A percentile compares a stretch with the other conserved stretches of the same genome.
phyloP scores from a whole-genome alignment of 2,888 invertebrate species.

The Trichogramma evanescens region DNA sequence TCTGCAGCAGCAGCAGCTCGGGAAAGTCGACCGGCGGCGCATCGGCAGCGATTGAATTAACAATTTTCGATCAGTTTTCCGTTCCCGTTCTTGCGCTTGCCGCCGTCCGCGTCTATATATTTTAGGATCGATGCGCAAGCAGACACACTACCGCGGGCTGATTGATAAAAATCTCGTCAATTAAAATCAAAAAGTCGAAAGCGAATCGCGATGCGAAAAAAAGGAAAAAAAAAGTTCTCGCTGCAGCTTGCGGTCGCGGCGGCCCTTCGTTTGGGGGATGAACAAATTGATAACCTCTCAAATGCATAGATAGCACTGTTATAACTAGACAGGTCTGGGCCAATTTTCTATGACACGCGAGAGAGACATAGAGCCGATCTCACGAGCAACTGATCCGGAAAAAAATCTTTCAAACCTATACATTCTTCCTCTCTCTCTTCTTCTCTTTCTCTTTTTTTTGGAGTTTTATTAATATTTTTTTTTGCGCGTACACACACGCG shows the following conservation, averaged over 20 bases:
- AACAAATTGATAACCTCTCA: no score
- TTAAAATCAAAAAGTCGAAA: neutral
- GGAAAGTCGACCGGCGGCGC: no score
- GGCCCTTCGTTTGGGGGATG: neutral
- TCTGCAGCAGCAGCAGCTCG: no score
- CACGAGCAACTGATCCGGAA: constrained; percentile 20
- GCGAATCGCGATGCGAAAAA: neutral
- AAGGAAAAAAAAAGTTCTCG: constrained; percentile 11
- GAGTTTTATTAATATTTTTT: constrained; percentile 6
- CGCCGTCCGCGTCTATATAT: neutral
- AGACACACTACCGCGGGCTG: neutral
- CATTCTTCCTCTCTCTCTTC: neutral
- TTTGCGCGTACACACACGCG: neutral
- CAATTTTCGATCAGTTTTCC: no score
- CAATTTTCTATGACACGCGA: constrained; percentile 17
- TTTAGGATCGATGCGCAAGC: neutral
- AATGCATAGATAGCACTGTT: no score
- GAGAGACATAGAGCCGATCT: constrained; percentile 2
- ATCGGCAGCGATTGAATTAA: no score
- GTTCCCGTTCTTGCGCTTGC: no score
- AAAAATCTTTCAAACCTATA: constrained; percentile 12
- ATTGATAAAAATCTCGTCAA: neutral
- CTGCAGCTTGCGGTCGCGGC: neutral
- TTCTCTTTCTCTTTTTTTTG: constrained; percentile 4
- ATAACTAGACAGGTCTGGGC: constrained; percentile 1